Base-by-base conservation (phyloP, 2,797 vertebrate genomes). In the Coregonus ussuriensis region DNA sequence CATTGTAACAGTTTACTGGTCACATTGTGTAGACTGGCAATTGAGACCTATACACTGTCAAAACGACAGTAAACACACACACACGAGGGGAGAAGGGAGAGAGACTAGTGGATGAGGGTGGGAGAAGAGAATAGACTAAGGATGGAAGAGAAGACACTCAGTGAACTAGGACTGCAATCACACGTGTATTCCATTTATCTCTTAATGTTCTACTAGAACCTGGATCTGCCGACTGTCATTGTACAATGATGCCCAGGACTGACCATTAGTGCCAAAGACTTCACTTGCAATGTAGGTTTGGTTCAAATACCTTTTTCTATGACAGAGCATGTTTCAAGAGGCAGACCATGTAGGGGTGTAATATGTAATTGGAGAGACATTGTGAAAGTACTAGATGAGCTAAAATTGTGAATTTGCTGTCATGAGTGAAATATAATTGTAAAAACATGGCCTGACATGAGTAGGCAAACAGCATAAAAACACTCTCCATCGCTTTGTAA, bases 1-100 rank as follows among this genome's bases (percentile, higher is more conserved):
- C 54, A 71, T 93, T 93, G 92, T 88, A 86, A 92, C 90, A 88
- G 89, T 95, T 94, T 94, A 93, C 87, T 77, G 71, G 84, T 76
- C 79, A 78, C 77, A 71, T 82, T 91, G 88, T 86, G 81, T 79
- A 74, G 88, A 92, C 87, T 87, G 89, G 87, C 88, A 90, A 80
- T 85, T 88, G 78, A 87, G 82, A 87, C 83, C 88, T 91, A 89
- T 87, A 92, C 91, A 92, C 87, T 90, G 90, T 90, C 85, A 87
- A 83, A 74, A 75, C 71, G 78, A 87, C 81, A 83, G 88, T 93
- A 93, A 90, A 91, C 74, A 74, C 73, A 79, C 74, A 85, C 70
- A 74, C 78, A 75, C 25, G 25, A 9, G 78, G 73, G 81, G 75
- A 81, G 37, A 54, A 35, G 52, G 53, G 16, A 52, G 74, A 54